Base-by-base conservation (phyloP, 1,140 invertebrate genomes). In the Phymorhynchus buccinoides region DNA sequence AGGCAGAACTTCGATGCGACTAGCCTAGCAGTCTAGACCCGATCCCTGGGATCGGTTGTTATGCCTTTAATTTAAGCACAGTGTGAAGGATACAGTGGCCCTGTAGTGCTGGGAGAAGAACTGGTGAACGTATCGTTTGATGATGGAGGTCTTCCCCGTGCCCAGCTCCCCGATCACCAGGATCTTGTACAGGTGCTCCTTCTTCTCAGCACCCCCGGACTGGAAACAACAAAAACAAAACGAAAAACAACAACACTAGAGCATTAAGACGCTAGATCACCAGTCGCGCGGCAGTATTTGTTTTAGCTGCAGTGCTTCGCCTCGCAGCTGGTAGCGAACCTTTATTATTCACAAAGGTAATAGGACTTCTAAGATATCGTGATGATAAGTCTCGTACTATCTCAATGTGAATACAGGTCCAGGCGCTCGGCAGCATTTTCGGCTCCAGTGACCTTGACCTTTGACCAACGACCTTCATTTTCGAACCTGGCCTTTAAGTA, bases 31-130 rank as follows among this genome's bases (percentile, higher is more conserved):
- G n/a, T n/a, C n/a, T n/a, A n/a, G n/a, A n/a, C n/a, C n/a, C n/a
- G n/a, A n/a, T n/a, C n/a, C n/a, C n/a, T n/a, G n/a, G n/a, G n/a
- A n/a, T n/a, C n/a, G n/a, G n/a, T n/a, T n/a, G n/a, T n/a, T n/a
- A n/a, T n/a, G n/a, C n/a, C n/a, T n/a, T n/a, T n/a, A n/a, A n/a
- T n/a, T n/a, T n/a, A n/a, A n/a, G n/a, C n/a, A n/a, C n/a, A n/a
- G n/a, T n/a, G n/a, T n/a, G 16, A 91, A 92, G 91, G 91, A 91
- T 93, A 95, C 94, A 37, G 99, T 99, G 14, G 98, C 98, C 89
- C 98, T 95, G 94, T 99, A 99, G 94, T 99, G 97, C 91, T 99
- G 97, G 80, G 98, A 98, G 94, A 99, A 99, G 93, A 99, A 99
- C 94, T 99, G 97, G 94, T 94, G 93, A 6, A 99, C 98, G 93